These are phyloP conservation scores for Cheirogaleus medius DNA, from an alignment of 2,113 vertebrate species.

Conservation along the genomic window DNA sequence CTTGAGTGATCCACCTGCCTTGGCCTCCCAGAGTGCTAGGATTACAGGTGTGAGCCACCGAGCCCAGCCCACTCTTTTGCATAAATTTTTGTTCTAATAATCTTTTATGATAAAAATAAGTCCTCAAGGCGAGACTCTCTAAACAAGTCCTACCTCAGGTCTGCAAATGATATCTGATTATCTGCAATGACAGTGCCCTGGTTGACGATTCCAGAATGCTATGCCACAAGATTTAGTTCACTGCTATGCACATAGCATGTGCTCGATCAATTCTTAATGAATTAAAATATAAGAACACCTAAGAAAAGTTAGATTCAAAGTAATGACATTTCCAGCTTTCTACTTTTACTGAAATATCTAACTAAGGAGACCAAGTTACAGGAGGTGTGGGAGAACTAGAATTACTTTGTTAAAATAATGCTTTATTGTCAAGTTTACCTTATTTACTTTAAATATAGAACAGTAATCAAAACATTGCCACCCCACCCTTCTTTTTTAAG, in stretches of 20 bases:
- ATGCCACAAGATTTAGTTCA: background rate
- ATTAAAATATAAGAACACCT: background rate
- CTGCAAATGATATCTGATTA: background rate
- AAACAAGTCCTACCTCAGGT: background rate
- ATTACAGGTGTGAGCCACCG: no score
- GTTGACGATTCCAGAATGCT: background rate
- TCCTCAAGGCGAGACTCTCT: background rate
- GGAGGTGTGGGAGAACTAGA: background rate
- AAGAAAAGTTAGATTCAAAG: slow-evolving; percentile 25
- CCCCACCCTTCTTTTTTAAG: background rate
- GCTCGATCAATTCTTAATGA: background rate
- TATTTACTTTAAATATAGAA: slow-evolving; percentile 35
- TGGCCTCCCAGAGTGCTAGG: no score
- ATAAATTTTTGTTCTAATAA: slow-evolving; percentile 11
- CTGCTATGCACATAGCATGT: background rate
- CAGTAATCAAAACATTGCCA: background rate
- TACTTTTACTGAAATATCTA: slow-evolving; percentile 23
- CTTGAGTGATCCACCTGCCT: no score
- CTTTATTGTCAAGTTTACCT: background rate
- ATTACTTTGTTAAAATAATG: background rate
- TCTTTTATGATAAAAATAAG: background rate
- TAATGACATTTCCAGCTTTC: slow-evolving; percentile 33
- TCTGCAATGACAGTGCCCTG: background rate
- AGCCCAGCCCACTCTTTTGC: background rate
- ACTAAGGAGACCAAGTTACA: background rate